These are phyloP conservation scores for Glossophaga mutica DNA, from an alignment of 2,797 vertebrate species.

Conservation along the genomic window DNA sequence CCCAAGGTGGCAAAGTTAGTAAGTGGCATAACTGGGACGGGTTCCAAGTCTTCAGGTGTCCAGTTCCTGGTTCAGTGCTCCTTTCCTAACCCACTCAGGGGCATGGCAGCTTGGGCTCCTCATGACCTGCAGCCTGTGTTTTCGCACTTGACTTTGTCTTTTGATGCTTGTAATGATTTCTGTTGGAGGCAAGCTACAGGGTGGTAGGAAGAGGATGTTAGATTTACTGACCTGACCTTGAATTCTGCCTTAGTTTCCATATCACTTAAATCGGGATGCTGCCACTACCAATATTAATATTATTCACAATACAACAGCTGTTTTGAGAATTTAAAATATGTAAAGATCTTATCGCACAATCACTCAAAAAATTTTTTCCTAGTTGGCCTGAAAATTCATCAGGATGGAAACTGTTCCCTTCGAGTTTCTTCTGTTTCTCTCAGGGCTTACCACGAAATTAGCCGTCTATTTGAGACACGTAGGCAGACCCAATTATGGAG, in stretches of 20 bases:
- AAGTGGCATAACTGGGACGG: neutral
- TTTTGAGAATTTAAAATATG: slow-evolving; percentile 9
- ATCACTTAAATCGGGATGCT: neutral
- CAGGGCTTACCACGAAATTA: neutral
- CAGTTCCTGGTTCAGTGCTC: neutral
- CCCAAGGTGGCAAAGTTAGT: neutral
- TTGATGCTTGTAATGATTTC: neutral
- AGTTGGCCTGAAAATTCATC: neutral
- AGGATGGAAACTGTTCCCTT: neutral
- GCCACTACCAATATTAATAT: neutral
- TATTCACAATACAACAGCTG: neutral
- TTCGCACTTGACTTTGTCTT: neutral
- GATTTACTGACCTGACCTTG: neutral
- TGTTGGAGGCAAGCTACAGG: neutral
- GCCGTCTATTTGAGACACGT: neutral
- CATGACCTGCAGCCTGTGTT: too few relatives aligned
- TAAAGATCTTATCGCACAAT: neutral
- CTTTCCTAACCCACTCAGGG: rapidly evolving
- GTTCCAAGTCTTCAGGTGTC: neutral
- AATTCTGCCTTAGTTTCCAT: neutral
- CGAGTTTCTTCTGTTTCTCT: neutral
- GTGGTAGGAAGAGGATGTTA: neutral
- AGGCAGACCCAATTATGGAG: neutral
- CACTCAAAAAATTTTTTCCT: neutral
- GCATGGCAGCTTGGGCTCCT: rapidly evolving